Percentiles rank a stretch among this genome's conserved stretches.
Conservation (phyloP, 1,140 invertebrate species). For the Euschistus heros region DNA sequence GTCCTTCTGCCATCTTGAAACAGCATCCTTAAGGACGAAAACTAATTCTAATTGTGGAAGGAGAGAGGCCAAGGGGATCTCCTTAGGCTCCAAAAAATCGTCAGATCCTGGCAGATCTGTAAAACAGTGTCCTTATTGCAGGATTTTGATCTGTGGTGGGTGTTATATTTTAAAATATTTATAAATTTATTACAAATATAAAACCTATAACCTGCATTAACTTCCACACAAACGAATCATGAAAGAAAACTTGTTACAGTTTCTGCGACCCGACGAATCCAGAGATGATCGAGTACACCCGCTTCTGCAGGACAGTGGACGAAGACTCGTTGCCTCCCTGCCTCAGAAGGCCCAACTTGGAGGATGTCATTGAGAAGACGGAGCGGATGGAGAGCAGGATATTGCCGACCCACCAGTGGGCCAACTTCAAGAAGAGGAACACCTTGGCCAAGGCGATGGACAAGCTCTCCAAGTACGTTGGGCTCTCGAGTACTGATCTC, state of each 20-base stretch:
- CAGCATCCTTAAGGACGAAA: too few species aligned
- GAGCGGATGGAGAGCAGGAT: neutral
- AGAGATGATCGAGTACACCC: slow-evolving; percentile 1
- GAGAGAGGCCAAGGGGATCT: too few species aligned
- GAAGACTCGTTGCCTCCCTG: slow-evolving; percentile 12
- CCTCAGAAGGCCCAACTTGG: neutral
- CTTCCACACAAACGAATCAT: too few species aligned
- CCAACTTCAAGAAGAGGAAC: slow-evolving; percentile 2
- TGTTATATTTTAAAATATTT: too few species aligned
- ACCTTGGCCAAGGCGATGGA: neutral
- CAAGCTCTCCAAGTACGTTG: neutral
- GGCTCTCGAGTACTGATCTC: neutral
- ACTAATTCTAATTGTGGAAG: too few species aligned
- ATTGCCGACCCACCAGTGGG: neutral
- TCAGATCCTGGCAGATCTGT: too few species aligned
- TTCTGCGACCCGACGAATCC: neutral
- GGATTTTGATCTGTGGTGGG: too few species aligned
- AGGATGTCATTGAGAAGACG: slow-evolving; percentile 7
- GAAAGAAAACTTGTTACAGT: neutral
- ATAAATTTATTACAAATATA: too few species aligned
- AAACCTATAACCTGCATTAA: too few species aligned
- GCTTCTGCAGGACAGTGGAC: slow-evolving; percentile 15
- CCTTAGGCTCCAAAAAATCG: too few species aligned
- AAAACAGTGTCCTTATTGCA: too few species aligned
- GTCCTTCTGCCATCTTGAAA: too few species aligned